A percentile compares a stretch with the other conserved stretches of the same genome.
Evolutionary conservation across 2,888 invertebrate genomes (phyloP).

Genomic region (Synanthedon formicaeformis): DNA sequence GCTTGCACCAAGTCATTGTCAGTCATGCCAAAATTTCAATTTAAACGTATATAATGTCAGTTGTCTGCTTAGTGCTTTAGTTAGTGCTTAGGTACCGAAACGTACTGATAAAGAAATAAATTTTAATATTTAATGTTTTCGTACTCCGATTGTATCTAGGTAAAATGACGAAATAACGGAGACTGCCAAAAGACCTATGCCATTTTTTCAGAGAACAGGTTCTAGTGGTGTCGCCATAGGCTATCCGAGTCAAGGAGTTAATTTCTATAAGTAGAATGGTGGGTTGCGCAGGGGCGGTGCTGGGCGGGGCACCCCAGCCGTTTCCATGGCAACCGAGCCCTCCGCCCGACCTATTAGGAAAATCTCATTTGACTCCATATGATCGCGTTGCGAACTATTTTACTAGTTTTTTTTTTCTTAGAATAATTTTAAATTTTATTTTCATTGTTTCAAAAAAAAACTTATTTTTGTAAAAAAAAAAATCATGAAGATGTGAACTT

Average conservation of each 20-base stretch:
- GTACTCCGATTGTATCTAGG: not conserved
- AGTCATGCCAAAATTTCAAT: no score
- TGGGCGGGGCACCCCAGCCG: constrained; percentile 57
- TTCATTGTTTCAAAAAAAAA: no score
- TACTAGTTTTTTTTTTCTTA: not conserved
- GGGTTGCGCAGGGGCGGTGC: constrained; percentile 25
- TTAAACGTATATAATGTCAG: no score
- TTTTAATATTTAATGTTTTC: no score
- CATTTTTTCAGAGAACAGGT: constrained; percentile 5
- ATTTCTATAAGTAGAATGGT: constrained; percentile 37
- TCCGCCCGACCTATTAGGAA: constrained; percentile 26
- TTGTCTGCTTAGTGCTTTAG: no score
- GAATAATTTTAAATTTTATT: not conserved
- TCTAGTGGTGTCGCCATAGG: constrained; percentile 31
- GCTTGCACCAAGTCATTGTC: no score
- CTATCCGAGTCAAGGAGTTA: constrained; percentile 35
- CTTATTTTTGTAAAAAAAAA: not conserved
- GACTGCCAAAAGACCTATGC: constrained; percentile 10
- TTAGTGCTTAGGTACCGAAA: no score
- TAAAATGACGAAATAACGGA: not conserved
- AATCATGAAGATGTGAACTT: not conserved
- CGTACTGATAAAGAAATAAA: no score
- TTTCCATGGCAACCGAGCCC: constrained; percentile 52
- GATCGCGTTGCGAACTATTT: not conserved
- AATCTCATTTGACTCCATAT: constrained; percentile 7